Conservation (phyloP, 2,113 vertebrate genomes). For the Mastomys natalensis region DNA sequence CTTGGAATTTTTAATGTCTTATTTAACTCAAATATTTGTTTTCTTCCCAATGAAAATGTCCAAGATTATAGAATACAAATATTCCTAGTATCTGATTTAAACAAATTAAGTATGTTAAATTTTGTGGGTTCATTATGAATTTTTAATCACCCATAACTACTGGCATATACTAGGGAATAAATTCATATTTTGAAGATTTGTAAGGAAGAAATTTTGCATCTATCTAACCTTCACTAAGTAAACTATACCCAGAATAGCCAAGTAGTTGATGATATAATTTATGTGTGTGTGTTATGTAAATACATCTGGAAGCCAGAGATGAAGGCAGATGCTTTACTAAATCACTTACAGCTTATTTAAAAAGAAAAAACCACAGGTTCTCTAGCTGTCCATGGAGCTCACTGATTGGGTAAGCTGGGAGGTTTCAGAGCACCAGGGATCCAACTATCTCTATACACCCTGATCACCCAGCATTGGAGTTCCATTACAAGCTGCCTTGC, state of each 20-base stretch:
- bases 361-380: too few species aligned
- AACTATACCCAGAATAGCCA: constrained; percentile 6
- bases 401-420: background rate
- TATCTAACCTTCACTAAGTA: background rate
- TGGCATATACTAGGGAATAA: background rate
- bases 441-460: background rate
- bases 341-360: background rate
- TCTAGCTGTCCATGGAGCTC: background rate
- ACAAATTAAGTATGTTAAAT: background rate
- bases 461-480: background rate
- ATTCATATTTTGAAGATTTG: background rate
- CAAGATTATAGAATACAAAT: constrained; percentile 31
- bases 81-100: background rate
- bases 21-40: background rate
- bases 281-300: background rate
- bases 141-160: background rate
- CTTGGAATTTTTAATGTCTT: background rate
- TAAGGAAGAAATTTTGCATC: background rate
- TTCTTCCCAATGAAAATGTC: constrained; percentile 22
- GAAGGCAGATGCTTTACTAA: background rate
- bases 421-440: background rate
- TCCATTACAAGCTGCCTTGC: background rate
- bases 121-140: background rate
- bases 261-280: background rate
- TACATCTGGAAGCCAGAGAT: background rate